These are phyloP conservation scores for Ips nitidus DNA, from an alignment of 1,140 invertebrate species.

Conservation along the genomic window DNA sequence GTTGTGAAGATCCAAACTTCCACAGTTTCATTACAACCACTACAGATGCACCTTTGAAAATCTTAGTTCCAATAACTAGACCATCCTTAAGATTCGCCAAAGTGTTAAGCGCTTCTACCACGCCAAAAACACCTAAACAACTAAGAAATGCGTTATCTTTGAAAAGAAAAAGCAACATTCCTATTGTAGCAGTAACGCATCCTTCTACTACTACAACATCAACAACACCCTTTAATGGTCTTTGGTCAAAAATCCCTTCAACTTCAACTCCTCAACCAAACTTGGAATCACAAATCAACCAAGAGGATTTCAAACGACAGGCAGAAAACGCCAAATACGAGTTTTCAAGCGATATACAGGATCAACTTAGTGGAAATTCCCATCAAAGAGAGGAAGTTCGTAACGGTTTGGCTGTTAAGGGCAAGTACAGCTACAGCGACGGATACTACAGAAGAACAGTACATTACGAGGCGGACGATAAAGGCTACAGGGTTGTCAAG, in stretches of 20 bases:
- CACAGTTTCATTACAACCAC: background rate
- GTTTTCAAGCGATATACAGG: slow-evolving; percentile 55
- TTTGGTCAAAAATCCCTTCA: background rate
- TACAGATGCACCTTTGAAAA: background rate
- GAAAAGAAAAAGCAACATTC: background rate
- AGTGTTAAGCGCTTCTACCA: background rate
- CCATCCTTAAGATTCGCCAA: background rate
- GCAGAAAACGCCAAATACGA: slow-evolving; percentile 50
- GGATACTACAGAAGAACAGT: slow-evolving; percentile 57
- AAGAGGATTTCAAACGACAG: slow-evolving; percentile 29
- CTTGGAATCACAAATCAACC: background rate
- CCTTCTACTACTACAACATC: background rate
- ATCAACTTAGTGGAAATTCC: slow-evolving; percentile 56
- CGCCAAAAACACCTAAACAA: background rate
- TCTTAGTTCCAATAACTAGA: background rate
- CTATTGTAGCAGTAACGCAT: background rate
- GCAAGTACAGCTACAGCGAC: slow-evolving; percentile 60
- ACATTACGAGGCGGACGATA: slow-evolving; percentile 60
- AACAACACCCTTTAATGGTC: background rate
- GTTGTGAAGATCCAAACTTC: background rate
- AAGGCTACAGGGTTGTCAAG: slow-evolving; percentile 60
- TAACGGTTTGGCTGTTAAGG: slow-evolving; percentile 54
- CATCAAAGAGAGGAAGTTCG: slow-evolving; percentile 54
- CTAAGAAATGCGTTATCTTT: background rate
- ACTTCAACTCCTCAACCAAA: background rate